Evolutionary conservation across 2,113 vertebrate genomes (phyloP).

Genomic region (Larimichthys crocea): DNA sequence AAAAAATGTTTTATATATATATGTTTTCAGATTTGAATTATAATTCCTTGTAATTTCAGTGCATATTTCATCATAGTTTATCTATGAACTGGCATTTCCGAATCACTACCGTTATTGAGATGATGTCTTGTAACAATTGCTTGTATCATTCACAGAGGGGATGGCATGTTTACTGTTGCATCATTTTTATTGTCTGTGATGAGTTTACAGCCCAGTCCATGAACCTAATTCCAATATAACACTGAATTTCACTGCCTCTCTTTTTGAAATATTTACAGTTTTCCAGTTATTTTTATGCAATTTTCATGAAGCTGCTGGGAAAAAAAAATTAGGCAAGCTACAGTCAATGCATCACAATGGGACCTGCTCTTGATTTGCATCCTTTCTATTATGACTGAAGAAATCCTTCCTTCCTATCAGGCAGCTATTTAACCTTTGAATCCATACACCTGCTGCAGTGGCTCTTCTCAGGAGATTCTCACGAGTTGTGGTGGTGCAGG

Average conservation of each 20-base stretch:
- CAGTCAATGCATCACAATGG: conserved; percentile 11
- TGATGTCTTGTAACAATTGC: conserved; percentile 11
- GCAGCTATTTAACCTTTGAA: conserved; percentile 31
- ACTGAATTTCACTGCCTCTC: neutral
- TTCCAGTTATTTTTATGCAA: conserved; percentile 1
- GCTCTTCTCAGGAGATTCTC: conserved; percentile 32
- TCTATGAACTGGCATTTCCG: neutral
- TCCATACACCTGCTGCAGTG: conserved; percentile 17
- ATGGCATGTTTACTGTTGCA: conserved; percentile 46
- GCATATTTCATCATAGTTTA: neutral
- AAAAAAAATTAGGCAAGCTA: neutral
- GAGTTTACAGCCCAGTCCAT: conserved; percentile 24
- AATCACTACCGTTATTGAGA: neutral
- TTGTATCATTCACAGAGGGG: conserved; percentile 25
- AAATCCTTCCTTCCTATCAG: conserved; percentile 4
- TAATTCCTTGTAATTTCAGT: neutral
- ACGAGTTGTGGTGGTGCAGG: neutral
- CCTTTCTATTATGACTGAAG: conserved; percentile 12
- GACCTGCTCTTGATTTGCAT: conserved; percentile 32
- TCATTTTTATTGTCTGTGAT: conserved; percentile 39
- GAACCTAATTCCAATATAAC: conserved; percentile 18
- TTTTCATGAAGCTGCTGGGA: conserved; percentile 26
- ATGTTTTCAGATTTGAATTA: too few species aligned
- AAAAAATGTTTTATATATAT: neutral
- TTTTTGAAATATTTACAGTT: neutral